phyloP scores from a whole-genome alignment of 2,888 invertebrate genomes.

The Drosophila longiperda region DNA sequence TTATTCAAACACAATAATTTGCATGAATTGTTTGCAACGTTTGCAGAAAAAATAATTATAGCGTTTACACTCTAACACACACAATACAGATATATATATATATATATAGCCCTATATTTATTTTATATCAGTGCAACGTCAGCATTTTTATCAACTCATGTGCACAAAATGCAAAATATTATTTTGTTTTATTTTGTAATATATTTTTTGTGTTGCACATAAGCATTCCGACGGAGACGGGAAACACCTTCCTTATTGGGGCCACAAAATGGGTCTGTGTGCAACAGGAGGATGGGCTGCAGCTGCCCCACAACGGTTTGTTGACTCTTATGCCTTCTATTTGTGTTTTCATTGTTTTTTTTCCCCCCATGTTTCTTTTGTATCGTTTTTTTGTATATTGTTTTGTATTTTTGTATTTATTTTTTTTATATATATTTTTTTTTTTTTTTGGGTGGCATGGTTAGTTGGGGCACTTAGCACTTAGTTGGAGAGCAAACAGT shows the following conservation, averaged over 20 bases:
- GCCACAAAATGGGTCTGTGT: constrained; percentile 3
- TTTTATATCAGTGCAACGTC: constrained; percentile 3
- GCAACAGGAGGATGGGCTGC: constrained; percentile 7
- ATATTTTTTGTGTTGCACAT: not conserved
- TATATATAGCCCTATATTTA: not conserved
- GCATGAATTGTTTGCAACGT: constrained; percentile 38
- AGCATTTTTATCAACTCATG: not conserved
- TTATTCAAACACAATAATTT: constrained; percentile 42
- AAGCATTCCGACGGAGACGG: not conserved
- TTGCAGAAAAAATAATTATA: constrained; percentile 31
- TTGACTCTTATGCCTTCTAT: constrained; percentile 46
- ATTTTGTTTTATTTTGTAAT: not conserved
- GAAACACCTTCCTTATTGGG: not conserved
- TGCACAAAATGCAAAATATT: not conserved
- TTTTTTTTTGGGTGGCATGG: not conserved
- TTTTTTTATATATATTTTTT: not conserved
- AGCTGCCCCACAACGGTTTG: constrained; percentile 30
- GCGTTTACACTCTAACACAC: constrained; percentile 31
- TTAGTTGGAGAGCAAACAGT: constrained; percentile 64
- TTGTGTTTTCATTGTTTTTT: constrained; percentile 26
- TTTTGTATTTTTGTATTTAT: constrained; percentile 4
- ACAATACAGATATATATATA: not conserved
- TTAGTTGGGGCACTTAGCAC: constrained; percentile 44
- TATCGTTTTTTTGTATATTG: constrained; percentile 1
- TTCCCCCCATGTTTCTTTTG: constrained; percentile 4